Evolutionary conservation across 2,113 vertebrate species (phyloP).

Genomic region (Bos taurus): DNA sequence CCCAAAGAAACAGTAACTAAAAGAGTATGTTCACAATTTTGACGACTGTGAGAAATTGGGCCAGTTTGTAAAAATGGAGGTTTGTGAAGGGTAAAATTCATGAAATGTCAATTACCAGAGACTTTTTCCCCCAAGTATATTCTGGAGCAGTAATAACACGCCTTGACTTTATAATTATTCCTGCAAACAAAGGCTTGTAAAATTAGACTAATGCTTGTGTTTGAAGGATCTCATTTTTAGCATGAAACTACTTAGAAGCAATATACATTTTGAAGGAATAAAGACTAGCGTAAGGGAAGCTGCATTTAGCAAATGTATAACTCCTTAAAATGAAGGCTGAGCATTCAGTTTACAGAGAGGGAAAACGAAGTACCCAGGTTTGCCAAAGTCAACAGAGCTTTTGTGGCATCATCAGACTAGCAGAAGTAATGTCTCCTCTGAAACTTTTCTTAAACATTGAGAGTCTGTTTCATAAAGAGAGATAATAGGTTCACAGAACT

Average conservation of each 20-base stretch:
- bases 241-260: neutral
- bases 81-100: slow-evolving; percentile 19
- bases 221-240: slow-evolving; percentile 6
- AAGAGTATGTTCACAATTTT: neutral
- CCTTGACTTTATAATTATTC: neutral
- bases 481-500: neutral
- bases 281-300: neutral
- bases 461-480: neutral
- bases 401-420: neutral
- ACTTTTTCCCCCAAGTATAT: neutral
- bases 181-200: neutral
- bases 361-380: neutral
- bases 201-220: neutral
- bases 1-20: neutral
- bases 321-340: neutral
- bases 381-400: neutral
- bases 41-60: neutral
- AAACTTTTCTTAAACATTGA: neutral
- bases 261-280: neutral
- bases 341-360: neutral
- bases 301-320: neutral
- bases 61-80: neutral
- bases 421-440: neutral
- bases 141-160: neutral
- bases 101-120: neutral